Evolutionary conservation across 1,140 invertebrate genomes (phyloP), one percentile per base, ranked within the genome.

Genomic region (Diachasma alloeum): DNA sequence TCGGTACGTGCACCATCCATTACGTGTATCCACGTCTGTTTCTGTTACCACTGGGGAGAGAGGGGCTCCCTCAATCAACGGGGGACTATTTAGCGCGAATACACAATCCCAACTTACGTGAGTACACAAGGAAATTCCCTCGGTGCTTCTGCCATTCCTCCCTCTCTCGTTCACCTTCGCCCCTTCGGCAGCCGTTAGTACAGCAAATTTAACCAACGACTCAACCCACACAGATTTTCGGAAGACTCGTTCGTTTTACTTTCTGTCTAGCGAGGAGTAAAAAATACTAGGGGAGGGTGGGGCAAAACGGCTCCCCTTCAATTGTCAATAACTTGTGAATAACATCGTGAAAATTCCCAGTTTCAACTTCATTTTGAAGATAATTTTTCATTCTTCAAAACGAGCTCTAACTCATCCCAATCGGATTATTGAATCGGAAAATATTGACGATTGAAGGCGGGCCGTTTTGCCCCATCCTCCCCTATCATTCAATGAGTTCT

Each of bases 1-100:
- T 63, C 10, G 26, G 11, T 63, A 24, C 59, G 11, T 63, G 59
- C 59, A 19, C 48, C 59, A 63, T 63, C 59, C 24, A 63, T 63
- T 63, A 63, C 59, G 59, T 63, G 24, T 31, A 63, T 63, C 59
- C 22, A 63, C 59, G 59, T 63, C 22, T 63, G 24, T 63, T 11
- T 63, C 59, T 31, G 59, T 63, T 26, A 63, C 59, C 22, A 26
- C 4, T 31, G 24, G 13, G 4, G 39, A 42, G 6, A 31, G 13
- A 42, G 39, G 39, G 26, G 17, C 17, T 44, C 53, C 59, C 72
- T 74, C 72, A 74, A 67, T 74, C 72, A 74, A 74, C 72, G 15
- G 56, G 69, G 44, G 53, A 67, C 56, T 66, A 74, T 63, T 74
- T 74, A 74, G 72, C 17, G 72, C 44, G 42, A 72, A 44, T 69